Base-by-base conservation (phyloP, 2,797 vertebrate genomes). In the Danio albolineatus region DNA sequence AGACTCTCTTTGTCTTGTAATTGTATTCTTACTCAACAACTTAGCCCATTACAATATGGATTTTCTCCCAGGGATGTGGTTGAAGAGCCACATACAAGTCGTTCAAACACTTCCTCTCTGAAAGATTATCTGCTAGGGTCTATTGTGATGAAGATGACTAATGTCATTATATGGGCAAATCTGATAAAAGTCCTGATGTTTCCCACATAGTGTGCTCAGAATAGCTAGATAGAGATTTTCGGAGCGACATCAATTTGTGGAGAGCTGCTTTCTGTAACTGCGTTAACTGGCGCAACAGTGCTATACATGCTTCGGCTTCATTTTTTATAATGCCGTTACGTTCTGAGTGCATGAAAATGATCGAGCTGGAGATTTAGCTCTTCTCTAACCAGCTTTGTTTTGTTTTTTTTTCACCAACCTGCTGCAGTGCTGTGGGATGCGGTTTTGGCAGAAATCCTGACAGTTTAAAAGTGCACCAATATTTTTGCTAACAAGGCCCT, bases 1-100 rank as follows among this genome's bases (percentile, higher is more conserved):
- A 77, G 75, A 49, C 61, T 62, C 46, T 73, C 70, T 84, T 82
- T 84, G 82, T 84, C 78, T 86, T 61, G 80, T 84, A 82, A 86
- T 86, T 84, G 85, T 86, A 82, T 82, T 84, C 82, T 73, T 84
- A 81, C 82, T 78, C 82, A 76, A 86, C 82, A 79, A 73, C 74
- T 84, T 86, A 84, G 73, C 74, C 78, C 44, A 78, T 84, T 84
- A 86, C 49, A 73, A 80, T 86, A 84, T 86, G 83, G 85, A 84
- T 86, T 82, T 82, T 82, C 80, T 86, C 80, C 75, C 74, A 82
- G 66, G 80, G 74, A 75, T 82, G 80, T 71, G 82, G 78, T 76
- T 53, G 77, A 53, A 61, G 69, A 76, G 80, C 69, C 46, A 57
- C 69, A 80, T 72, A 61, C n/a, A 28, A 75, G 60, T 77, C 17